Evolutionary conservation across 2,888 invertebrate species (phyloP), one percentile per base, ranked within the genome.

Genomic region (Phyllotreta cruciferae): DNA sequence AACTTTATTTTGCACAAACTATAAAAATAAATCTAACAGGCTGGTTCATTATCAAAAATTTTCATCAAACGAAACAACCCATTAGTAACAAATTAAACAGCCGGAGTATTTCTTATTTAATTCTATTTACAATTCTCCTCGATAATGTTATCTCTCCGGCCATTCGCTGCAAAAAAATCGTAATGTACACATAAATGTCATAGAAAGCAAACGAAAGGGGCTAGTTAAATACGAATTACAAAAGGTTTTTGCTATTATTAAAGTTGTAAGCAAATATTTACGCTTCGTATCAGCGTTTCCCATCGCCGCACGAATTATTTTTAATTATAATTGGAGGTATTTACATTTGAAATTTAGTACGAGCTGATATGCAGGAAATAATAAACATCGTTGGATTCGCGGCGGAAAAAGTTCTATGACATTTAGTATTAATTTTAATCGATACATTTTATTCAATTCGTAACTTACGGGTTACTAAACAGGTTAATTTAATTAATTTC

Each of bases 211-310:
- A 24, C 10, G 10, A n/a, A n/a, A 41, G 10, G 10, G 9, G 5
- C 9, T 41, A 41, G 41, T 41, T 41, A n/a, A 10, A 10, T n/a
- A 41, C 9, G n/a, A n/a, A n/a, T n/a, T n/a, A n/a, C n/a, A n/a
- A 41, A 41, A 3, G 10, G 10, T 41, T 9, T 10, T 10, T 41
- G 41, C 44, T 44, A n/a, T 44, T 44, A 10, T 44, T 44, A 44
- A 44, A 44, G 44, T 44, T 24, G 10, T 14, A 44, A 13, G 10
- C 44, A 44, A 44, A n/a, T 44, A 44, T 44, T 44, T 14, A 44
- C 14, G 14, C 14, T 13, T 44, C 1, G 6, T 41, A 41, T 10
- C 41, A 41, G 41, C n/a, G 10, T 10, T 41, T 41, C 10, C 9
- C n/a, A 41, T 41, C 41, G 9, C 4, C 41, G 41, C 10, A 5